Conservation (phyloP, 2,113 vertebrate genomes). For the Mustela nigripes region DNA sequence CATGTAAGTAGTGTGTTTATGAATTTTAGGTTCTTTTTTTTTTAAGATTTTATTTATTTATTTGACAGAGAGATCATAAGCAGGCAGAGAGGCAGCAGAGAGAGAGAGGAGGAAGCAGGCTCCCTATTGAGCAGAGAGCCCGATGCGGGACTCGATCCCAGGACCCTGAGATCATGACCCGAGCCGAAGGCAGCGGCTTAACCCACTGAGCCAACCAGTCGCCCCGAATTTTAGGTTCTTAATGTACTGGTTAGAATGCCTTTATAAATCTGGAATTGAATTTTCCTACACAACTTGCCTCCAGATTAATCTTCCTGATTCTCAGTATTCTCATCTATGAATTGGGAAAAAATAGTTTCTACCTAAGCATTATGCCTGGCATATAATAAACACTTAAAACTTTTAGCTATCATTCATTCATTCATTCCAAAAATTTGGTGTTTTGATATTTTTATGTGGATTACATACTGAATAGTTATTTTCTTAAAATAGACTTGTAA, state of each 20-base stretch:
- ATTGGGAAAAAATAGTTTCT: not conserved
- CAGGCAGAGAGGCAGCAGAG: no score
- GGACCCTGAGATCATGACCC: no score
- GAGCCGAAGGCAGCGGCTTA: no score
- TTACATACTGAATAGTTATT: not conserved
- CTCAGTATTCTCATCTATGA: not conserved
- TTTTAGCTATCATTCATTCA: not conserved
- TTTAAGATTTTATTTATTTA: no score
- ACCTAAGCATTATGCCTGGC: not conserved
- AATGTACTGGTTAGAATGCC: not conserved
- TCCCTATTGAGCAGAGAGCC: no score
- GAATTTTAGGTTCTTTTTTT: not conserved
- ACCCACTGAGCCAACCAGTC: no score
- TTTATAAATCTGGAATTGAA: not conserved
- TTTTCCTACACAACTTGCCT: not conserved
- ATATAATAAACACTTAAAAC: not conserved
- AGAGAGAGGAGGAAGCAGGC: no score
- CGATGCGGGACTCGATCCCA: no score
- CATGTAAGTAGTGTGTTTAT: not conserved
- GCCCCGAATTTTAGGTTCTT: not conserved
- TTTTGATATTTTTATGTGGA: conserved; percentile 7
- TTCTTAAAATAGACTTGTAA: conserved; percentile 34
- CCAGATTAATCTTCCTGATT: not conserved
- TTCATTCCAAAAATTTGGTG: not conserved
- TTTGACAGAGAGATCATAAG: no score